These are phyloP conservation scores for Sclerodermus sp. DNA, from an alignment of 2,888 invertebrate species.

Conservation along the genomic window DNA sequence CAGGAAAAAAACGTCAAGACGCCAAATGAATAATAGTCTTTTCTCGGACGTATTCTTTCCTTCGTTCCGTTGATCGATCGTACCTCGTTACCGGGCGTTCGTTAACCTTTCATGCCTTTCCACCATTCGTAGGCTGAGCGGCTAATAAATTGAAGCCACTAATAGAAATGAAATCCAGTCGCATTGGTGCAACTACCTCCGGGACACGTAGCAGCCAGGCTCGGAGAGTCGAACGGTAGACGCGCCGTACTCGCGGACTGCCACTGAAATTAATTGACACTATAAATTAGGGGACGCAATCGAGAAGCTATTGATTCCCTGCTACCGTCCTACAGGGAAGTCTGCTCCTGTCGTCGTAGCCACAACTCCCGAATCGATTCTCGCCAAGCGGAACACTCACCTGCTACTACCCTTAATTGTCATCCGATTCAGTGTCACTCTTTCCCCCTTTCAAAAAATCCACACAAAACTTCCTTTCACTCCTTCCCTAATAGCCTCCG, in stretches of 20 bases:
- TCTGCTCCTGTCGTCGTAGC: background rate
- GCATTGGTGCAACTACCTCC: constrained; percentile 23
- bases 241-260: constrained; percentile 31
- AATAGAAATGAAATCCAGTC: constrained; percentile 51
- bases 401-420: too few relatives aligned
- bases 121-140: constrained; percentile 24
- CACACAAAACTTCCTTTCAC: too few relatives aligned
- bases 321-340: background rate
- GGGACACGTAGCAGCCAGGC: too few relatives aligned
- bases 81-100: background rate
- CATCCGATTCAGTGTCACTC: too few relatives aligned
- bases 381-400: too few relatives aligned
- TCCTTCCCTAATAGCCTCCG: too few relatives aligned
- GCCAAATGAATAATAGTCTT: background rate
- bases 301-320: constrained; percentile 47
- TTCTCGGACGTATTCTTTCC: background rate
- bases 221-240: constrained; percentile 8
- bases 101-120: constrained; percentile 7
- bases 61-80: background rate
- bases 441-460: too few relatives aligned
- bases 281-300: constrained; percentile 55
- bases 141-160: constrained; percentile 48
- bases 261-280: constrained; percentile 53
- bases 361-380: too few relatives aligned
- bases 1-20: too few relatives aligned